These are phyloP conservation scores for Drosophila hamatofila DNA, from an alignment of 2,888 invertebrate genomes.

Conservation along the genomic window DNA sequence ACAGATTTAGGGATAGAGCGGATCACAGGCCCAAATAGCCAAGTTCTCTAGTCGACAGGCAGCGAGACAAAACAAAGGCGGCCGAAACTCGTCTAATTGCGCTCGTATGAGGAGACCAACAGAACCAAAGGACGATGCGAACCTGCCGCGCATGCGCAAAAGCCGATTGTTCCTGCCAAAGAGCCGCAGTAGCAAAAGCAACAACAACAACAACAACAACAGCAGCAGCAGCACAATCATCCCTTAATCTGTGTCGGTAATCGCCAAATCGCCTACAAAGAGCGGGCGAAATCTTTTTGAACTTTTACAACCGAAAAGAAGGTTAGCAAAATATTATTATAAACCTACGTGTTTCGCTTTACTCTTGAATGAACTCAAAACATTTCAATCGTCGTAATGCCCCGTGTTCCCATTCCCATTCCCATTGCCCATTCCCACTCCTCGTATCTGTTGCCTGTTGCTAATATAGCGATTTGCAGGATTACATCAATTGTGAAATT, in stretches of 20 bases:
- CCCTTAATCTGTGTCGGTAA: constrained; percentile 85
- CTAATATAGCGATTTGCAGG: constrained; percentile 79
- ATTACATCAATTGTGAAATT: constrained; percentile 83
- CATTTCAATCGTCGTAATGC: constrained; percentile 78
- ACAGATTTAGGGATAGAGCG: constrained; percentile 77
- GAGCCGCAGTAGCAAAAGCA: background rate
- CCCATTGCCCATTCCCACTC: constrained; percentile 3
- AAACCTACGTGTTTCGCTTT: constrained; percentile 77
- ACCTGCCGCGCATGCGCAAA: constrained; percentile 68
- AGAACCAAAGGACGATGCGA: constrained; percentile 20
- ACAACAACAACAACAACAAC: background rate
- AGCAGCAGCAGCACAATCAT: constrained; percentile 67
- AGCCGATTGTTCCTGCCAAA: constrained; percentile 58
- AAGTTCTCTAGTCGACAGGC: constrained; percentile 6
- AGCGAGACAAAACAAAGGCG: constrained; percentile 57
- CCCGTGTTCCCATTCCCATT: constrained; percentile 10
- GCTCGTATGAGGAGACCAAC: constrained; percentile 56
- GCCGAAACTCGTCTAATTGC: constrained; percentile 81
- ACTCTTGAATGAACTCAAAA: constrained; percentile 84
- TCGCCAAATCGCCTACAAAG: constrained; percentile 80
- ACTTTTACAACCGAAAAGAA: constrained; percentile 81
- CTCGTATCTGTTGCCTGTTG: constrained; percentile 37
- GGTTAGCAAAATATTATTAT: constrained; percentile 83
- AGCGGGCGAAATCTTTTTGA: constrained; percentile 84
- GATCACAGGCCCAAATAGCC: constrained; percentile 68